Evolutionary conservation across 2,797 vertebrate genomes (phyloP), one percentile per base, ranked within the genome.

Genomic region (Spheniscus humboldti): DNA sequence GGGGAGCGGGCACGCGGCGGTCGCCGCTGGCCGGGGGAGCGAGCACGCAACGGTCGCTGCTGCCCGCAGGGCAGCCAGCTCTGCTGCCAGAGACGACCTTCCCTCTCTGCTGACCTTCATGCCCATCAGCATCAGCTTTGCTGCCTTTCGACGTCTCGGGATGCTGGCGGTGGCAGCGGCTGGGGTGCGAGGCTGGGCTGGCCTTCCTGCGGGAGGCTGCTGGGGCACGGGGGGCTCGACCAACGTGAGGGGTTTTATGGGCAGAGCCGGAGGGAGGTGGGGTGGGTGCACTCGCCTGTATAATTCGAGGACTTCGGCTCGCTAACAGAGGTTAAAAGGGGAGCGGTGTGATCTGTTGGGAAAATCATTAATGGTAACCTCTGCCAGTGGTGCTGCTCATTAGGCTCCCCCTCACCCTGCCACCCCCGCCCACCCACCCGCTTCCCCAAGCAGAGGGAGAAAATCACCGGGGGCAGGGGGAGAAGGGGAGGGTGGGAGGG

Each of bases 21-120:
- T 55, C 31, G 3, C 55, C 43, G 69, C 72, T 73, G 75, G 79
- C 83, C 6, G 14, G 2, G 0, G 77, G 80, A 60, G 28, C 33
- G 15, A 73, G 71, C 47, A 13, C 6, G 3, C 4, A 11, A 25
- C 11, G 20, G 63, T 55, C 31, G 3, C 55, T 47, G 69, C 72
- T 73, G 75, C 82, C 83, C 8, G 14, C 2, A 0, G 77, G 80
- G 88, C 5, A 5, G 28, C 25, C 7, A 28, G 35, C 43, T 27
- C 66, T 3, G 12, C 52, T 3, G n/a, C 37, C 0, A 2, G 77
- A 52, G 66, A 55, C 0, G 76, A 27, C 90, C 86, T 56, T 95
- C 67, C 73, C 43, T 87, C 55, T 87, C 74, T 25, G 0, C 74
- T 91, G 94, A 96, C 96, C 96, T 95, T 96, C 94, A 91, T 53